Evolutionary conservation across 2,113 vertebrate genomes (phyloP).

Genomic region (Aramus guarauna): DNA sequence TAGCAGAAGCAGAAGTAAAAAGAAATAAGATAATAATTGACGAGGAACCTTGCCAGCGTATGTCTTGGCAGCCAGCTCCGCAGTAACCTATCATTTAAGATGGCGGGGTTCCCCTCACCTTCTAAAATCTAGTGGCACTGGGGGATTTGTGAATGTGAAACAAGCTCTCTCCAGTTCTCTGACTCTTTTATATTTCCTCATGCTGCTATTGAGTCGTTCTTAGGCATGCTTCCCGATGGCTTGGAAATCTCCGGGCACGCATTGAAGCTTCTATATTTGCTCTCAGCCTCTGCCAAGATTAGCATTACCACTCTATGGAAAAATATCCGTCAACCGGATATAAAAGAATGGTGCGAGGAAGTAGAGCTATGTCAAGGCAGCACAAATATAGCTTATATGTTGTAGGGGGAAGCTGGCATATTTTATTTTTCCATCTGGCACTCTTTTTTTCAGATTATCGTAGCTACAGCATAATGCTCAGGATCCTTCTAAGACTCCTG

Average conservation of each 20-base stretch:
- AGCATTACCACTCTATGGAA: constrained; percentile 40
- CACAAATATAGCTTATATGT: neutral
- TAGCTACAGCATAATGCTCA: neutral
- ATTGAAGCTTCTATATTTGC: constrained; percentile 52
- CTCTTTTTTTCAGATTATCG: neutral
- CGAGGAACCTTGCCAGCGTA: neutral
- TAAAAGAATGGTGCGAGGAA: constrained; percentile 46
- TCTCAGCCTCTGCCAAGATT: constrained; percentile 42
- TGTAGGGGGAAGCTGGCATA: neutral
- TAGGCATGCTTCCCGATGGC: constrained; percentile 30
- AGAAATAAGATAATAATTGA: constrained; percentile 53
- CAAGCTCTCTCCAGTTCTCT: constrained; percentile 4
- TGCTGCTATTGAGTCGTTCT: constrained; percentile 12
- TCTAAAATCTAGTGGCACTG: neutral
- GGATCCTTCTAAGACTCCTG: neutral
- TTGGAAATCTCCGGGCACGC: constrained; percentile 52
- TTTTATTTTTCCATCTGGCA: constrained; percentile 27
- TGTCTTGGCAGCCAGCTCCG: neutral
- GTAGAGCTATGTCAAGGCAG: constrained; percentile 23
- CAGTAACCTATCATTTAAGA: neutral
- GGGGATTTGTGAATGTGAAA: neutral
- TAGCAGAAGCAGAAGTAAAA: constrained; percentile 16
- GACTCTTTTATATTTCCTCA: constrained; percentile 33
- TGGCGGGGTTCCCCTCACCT: constrained; percentile 33
- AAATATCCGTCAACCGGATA: constrained; percentile 55